phyloP scores from a whole-genome alignment of 2,888 invertebrate species.

The Trissolcus brochymenae region DNA sequence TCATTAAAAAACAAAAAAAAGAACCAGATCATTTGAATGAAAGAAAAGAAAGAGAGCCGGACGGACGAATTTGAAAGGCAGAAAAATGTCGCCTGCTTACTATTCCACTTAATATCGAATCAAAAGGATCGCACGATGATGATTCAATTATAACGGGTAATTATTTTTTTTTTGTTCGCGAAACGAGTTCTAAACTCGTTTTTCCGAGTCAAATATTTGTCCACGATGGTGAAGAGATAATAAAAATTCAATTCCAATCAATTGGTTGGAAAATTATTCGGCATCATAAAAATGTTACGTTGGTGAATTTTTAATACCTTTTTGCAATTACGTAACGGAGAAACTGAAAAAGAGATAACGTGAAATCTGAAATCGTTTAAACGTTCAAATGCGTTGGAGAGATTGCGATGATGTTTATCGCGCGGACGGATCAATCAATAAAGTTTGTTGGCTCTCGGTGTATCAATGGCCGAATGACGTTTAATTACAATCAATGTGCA shows the following conservation, averaged over 20 bases:
- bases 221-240: too few species aligned
- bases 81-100: background rate
- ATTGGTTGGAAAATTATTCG: too few species aligned
- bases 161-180: background rate
- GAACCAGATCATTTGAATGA: background rate
- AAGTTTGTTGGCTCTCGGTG: conserved; percentile 32
- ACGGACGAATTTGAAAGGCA: background rate
- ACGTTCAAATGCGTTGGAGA: background rate
- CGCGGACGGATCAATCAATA: conserved; percentile 4
- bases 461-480: conserved; percentile 33
- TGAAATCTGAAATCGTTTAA: too few species aligned
- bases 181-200: conserved; percentile 6
- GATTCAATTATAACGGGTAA: conserved; percentile 18
- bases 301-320: too few species aligned
- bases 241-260: too few species aligned
- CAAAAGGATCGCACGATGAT: background rate
- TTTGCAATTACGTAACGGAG: too few species aligned
- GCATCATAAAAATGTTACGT: too few species aligned
- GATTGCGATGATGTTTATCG: background rate
- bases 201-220: background rate
- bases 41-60: background rate
- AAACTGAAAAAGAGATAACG: too few species aligned
- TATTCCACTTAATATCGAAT: conserved; percentile 8
- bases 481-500: conserved; percentile 37
- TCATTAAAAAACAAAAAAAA: background rate